Evolutionary conservation across 1,140 invertebrate genomes (phyloP).

Genomic region (Grapholita molesta): DNA sequence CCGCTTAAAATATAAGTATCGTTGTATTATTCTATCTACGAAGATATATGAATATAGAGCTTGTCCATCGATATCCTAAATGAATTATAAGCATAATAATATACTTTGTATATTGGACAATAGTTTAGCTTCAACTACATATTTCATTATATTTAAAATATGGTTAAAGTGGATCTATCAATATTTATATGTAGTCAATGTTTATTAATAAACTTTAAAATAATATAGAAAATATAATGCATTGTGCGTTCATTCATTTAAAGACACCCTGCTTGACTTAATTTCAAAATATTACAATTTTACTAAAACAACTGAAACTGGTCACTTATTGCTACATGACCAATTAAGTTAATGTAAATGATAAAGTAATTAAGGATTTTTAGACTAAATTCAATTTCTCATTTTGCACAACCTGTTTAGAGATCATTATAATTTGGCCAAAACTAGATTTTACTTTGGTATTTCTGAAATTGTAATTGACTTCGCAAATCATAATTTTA

Average conservation of each 20-base stretch:
- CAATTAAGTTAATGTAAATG: neutral
- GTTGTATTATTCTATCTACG: slow-evolving; percentile 10
- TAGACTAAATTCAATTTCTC: slow-evolving; percentile 32
- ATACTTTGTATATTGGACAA: neutral
- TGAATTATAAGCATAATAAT: neutral
- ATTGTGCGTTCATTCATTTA: slow-evolving; percentile 49
- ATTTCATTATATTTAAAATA: neutral
- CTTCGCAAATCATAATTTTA: neutral
- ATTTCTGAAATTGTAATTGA: neutral
- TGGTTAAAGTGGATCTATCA: neutral
- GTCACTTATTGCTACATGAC: neutral
- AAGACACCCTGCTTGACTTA: slow-evolving; percentile 43
- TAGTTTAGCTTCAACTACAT: neutral
- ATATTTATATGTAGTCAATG: slow-evolving; percentile 21
- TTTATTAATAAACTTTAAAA: slow-evolving; percentile 18
- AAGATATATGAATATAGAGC: neutral
- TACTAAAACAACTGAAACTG: neutral
- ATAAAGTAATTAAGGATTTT: slow-evolving; percentile 20
- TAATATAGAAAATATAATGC: slow-evolving; percentile 27
- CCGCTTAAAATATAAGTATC: slow-evolving; percentile 3
- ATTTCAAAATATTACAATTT: slow-evolving; percentile 20
- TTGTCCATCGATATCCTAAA: neutral
- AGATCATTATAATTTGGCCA: neutral
- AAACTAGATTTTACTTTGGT: neutral
- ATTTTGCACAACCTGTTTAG: slow-evolving; percentile 39